These are phyloP conservation scores for Hypena proboscidalis DNA, from an alignment of 2,888 invertebrate species.

Conservation along the genomic window DNA sequence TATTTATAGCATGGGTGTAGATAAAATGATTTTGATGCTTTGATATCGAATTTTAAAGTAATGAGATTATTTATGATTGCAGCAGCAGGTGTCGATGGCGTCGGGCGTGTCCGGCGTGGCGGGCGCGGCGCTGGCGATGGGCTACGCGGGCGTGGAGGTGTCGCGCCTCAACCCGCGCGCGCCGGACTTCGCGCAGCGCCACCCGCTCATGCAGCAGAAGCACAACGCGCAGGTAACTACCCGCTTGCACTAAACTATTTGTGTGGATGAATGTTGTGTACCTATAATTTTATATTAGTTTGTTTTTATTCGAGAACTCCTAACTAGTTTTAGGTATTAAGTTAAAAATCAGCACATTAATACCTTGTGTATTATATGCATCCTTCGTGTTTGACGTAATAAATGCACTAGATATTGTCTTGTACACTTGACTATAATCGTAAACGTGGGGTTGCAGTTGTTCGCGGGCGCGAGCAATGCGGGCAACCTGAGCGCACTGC, in stretches of 20 bases:
- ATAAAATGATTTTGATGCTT: too few relatives aligned
- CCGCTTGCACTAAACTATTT: background rate
- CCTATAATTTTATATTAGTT: too few relatives aligned
- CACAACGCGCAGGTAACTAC: constrained; percentile 65
- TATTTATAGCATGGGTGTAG: too few relatives aligned
- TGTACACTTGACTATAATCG: too few relatives aligned
- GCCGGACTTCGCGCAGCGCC: constrained; percentile 78
- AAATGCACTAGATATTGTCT: too few relatives aligned
- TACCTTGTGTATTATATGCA: too few relatives aligned
- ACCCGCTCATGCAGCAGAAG: constrained; percentile 68
- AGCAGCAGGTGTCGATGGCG: constrained; percentile 62
- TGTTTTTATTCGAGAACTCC: too few relatives aligned
- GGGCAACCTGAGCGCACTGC: constrained; percentile 70
- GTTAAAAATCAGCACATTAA: too few relatives aligned
- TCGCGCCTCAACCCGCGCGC: constrained; percentile 82
- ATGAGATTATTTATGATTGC: background rate
- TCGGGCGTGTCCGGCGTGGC: constrained; percentile 45
- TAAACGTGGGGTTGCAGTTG: too few relatives aligned
- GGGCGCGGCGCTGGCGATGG: constrained; percentile 35
- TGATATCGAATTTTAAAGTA: background rate
- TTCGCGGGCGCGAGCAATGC: constrained; percentile 64
- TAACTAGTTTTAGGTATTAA: too few relatives aligned
- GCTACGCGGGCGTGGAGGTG: constrained; percentile 72
- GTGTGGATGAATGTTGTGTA: too few relatives aligned
- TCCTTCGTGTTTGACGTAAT: too few relatives aligned